Percentiles rank a stretch among this genome's conserved stretches.
Evolutionary conservation across 1,140 invertebrate genomes (phyloP).

Genomic region (Drosophila novamexicana): DNA sequence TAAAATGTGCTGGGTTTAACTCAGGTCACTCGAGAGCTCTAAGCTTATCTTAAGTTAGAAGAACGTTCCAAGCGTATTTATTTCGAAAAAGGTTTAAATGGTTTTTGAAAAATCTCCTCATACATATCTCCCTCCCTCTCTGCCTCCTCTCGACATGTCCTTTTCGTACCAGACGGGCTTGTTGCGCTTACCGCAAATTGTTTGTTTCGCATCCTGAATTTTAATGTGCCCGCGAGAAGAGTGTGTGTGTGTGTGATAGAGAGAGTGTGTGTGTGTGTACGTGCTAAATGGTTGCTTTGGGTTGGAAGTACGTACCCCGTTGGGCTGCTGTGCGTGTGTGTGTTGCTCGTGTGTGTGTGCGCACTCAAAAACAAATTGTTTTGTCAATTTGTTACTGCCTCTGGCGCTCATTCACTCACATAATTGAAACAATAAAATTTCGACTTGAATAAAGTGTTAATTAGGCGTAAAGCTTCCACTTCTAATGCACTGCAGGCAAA

Average conservation of each 20-base stretch:
- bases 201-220: constrained; percentile 70
- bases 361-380: constrained; percentile 56
- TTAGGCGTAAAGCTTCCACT: constrained; percentile 70
- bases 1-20: too few species aligned
- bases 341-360: constrained; percentile 31
- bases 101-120: too few species aligned
- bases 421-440: constrained; percentile 78
- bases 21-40: too few species aligned
- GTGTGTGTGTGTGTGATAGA: background rate
- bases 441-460: constrained; percentile 74
- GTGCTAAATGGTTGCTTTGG: constrained; percentile 15
- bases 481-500: constrained; percentile 45
- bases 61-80: too few species aligned
- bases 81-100: too few species aligned
- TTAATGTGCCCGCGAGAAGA: constrained; percentile 58
- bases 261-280: constrained; percentile 2
- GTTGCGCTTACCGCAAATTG: constrained; percentile 62
- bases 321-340: constrained; percentile 2
- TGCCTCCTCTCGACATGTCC: background rate
- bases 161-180: constrained; percentile 8
- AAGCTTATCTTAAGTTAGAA: too few species aligned
- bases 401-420: constrained; percentile 49
- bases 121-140: background rate
- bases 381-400: constrained; percentile 50
- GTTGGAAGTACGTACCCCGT: constrained; percentile 10